Evolutionary conservation across 2,113 vertebrate species (phyloP).

Genomic region (Eudyptes chrysolophus): DNA sequence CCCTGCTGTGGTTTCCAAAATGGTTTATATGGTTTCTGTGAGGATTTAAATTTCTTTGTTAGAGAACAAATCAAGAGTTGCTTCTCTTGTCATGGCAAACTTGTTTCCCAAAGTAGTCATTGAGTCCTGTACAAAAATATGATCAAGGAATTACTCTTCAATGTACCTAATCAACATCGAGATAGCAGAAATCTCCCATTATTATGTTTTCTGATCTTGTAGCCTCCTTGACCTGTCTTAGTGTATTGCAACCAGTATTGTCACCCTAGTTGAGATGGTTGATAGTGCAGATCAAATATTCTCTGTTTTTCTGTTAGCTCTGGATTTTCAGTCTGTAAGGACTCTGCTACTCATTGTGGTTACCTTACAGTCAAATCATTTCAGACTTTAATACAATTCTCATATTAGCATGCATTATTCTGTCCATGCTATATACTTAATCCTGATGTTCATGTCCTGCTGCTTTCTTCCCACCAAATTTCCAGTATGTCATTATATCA

Average conservation of each 20-base stretch:
- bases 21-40: neutral
- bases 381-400: neutral
- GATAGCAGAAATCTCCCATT: neutral
- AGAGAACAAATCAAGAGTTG: neutral
- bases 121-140: neutral
- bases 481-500: neutral
- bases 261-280: neutral
- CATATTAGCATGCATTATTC: neutral
- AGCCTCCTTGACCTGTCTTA: neutral
- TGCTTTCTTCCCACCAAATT: neutral
- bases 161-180: fast-evolving
- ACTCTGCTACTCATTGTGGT: neutral
- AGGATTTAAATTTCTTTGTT: neutral
- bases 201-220: neutral
- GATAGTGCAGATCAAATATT: neutral
- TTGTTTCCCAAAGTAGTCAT: neutral
- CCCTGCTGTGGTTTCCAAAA: neutral
- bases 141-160: neutral
- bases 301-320: neutral
- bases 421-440: neutral
- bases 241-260: neutral
- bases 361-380: neutral
- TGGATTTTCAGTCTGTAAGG: neutral
- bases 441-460: neutral
- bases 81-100: neutral